phyloP scores from a whole-genome alignment of 2,888 invertebrate species.

The Mallateleia sp. region DNA sequence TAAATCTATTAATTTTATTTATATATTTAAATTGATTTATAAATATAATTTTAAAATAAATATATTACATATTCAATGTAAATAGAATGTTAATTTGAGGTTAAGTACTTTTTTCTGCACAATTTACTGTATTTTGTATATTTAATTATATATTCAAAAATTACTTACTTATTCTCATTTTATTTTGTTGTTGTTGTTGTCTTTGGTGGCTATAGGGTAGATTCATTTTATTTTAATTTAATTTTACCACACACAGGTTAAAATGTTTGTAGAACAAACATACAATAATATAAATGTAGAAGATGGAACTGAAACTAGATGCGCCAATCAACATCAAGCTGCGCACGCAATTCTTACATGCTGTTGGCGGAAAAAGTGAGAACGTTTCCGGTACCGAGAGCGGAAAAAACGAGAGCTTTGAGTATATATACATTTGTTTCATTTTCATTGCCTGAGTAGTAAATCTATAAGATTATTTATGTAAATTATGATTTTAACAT shows the following conservation, averaged over 20 bases:
- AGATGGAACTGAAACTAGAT: not conserved
- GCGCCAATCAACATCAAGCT: conserved; percentile 1
- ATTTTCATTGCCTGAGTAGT: no score
- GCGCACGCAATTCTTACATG: not conserved
- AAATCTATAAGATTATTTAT: no score
- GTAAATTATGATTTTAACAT: no score
- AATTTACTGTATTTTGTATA: not conserved
- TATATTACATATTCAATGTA: no score
- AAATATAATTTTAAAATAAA: no score
- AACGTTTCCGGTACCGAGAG: conserved; percentile 7
- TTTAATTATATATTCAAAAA: conserved; percentile 3
- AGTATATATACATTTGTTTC: not conserved
- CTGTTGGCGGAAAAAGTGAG: not conserved
- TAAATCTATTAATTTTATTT: no score
- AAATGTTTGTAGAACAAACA: not conserved
- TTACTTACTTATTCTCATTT: not conserved
- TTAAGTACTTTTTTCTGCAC: not conserved
- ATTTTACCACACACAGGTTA: no score
- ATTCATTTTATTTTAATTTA: no score
- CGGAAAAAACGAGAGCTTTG: conserved; percentile 1
- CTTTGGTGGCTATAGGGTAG: no score
- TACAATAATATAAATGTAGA: not conserved
- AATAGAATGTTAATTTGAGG: conserved; percentile 10
- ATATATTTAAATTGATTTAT: no score
- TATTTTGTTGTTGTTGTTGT: no score